Base-by-base conservation (phyloP, 1,140 invertebrate species). In the Danaus plexippus region DNA sequence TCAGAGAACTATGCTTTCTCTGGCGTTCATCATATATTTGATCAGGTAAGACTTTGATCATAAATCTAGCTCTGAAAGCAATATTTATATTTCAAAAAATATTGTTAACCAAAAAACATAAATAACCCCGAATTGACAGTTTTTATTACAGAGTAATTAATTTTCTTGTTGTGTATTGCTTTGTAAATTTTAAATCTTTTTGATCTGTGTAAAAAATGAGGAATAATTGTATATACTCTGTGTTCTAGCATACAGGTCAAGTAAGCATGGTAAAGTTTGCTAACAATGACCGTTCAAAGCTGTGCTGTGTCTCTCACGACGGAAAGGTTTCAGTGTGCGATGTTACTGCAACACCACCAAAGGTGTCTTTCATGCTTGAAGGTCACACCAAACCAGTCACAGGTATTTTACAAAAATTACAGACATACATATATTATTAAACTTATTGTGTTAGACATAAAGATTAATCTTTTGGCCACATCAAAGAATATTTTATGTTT, bases 251-350 rank as follows among this genome's bases (percentile, higher is more conserved):
- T 75, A 91, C 89, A 53, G 89, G 90, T 44, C 90, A 93, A 73
- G 93, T 96, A 11, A 93, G 92, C n/a, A 91, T 94, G 81, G 89
- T 96, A 4, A 94, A 94, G 81, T 97, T 97, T 90, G 95, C 94
- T 0, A 94, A 96, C 82, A 95, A 96, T 87, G 94, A 97, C 73
- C 90, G 91, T 54, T 92, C 93, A 6, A 90, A 91, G 63, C 85
- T 97, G 41, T 95, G 94, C 50, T 95, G 93, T 77, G 93, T 92
- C 18, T 96, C 95, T 2, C 81, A 93, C 52, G 22, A 32, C 7
- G 22, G 22, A 32, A 32, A 32, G 22, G 84, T 96, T 13, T 95
- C 94, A 1, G 92, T 97, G 50, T 96, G 94, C 85, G 93, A 96
- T 80, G 90, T 95, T 9, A 90, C 90, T 2, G 89, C 90, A 2